Evolutionary conservation across 23 tunicate genomes (phyloP), one percentile per base, ranked within the genome.

Genomic region (Halocynthia roretzi): DNA sequence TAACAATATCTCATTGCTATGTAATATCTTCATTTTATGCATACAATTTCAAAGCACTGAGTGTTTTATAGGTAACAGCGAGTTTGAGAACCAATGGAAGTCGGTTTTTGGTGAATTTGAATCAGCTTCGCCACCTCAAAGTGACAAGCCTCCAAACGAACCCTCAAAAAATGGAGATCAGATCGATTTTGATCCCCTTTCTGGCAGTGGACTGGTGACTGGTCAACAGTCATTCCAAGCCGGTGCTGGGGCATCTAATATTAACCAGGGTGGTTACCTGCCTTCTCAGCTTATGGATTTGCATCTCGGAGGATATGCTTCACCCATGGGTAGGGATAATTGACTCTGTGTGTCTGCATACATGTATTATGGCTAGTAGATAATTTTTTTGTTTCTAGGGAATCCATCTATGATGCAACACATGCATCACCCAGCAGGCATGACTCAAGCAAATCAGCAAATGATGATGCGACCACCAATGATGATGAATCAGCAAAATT

Each of bases 221-320:
- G n/a, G n/a, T n/a, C 70, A 76, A 6, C 50, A 22, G 14, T 51
- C 54, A 23, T 10, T 52, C n/a, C 70, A 70, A 53, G 19, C 15
- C 9, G 19, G 71, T 67, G 19, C 15, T 12, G 19, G 20, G 18
- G 20, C 19, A 10, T 12, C 71, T 11, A 67, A 67, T 12, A 71
- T 74, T 15, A n/a, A n/a, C n/a, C n/a, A n/a, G n/a, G n/a, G n/a
- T n/a, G 96, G 96, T 8, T 92, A 77, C 71, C 64, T 92, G 17
- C 98, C 98, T 10, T 92, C 98, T 19, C 98, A 92, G 50, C 75
- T 92, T 9, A 51, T 92, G 79, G 98, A 92, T 61, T 12, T 92
- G 75, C 57, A 52, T 7, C 54, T 51, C 55, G 55, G 48, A n/a
- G 62, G 54, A 15, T 51, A 51, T 53, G 7, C 55, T 7, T 62